Percentiles rank a stretch among this genome's conserved stretches.
Conservation (phyloP, 2,797 vertebrate genomes). For the Ceryle rudis region DNA sequence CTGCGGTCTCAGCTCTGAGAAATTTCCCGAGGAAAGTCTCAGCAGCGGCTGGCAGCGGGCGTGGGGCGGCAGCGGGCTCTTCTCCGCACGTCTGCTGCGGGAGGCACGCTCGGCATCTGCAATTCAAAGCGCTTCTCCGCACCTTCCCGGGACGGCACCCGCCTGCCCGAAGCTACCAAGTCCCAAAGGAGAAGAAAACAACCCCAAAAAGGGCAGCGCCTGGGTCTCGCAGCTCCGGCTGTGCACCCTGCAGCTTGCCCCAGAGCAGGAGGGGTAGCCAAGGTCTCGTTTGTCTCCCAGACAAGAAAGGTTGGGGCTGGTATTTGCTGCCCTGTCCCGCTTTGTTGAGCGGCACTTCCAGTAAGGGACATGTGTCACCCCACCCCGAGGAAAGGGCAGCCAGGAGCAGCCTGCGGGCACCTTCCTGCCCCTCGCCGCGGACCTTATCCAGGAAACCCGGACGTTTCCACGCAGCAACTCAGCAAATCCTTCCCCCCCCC, state of each 20-base stretch:
- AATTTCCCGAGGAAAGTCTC: rapidly evolving
- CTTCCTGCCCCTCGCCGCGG: background rate
- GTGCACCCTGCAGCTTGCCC: background rate
- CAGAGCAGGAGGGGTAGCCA: background rate
- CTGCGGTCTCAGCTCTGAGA: background rate
- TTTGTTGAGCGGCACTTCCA: background rate
- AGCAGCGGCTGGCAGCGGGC: background rate
- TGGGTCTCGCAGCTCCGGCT: too few relatives aligned
- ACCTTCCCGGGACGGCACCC: rapidly evolving
- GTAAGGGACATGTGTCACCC: background rate
- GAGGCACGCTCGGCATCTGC: too few relatives aligned
- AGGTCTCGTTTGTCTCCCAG: background rate
- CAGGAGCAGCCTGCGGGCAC: background rate
- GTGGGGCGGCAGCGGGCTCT: rapidly evolving
- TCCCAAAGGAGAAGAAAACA: background rate
- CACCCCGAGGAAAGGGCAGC: background rate
- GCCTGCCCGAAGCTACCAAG: background rate
- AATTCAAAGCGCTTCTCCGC: too few relatives aligned
- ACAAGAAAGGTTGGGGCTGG: background rate
- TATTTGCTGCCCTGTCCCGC: rapidly evolving
- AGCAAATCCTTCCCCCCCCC: rapidly evolving
- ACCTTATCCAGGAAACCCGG: background rate
- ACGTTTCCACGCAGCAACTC: background rate
- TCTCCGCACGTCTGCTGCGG: rapidly evolving
- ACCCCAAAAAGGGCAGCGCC: background rate